Evolutionary conservation across 2,113 vertebrate genomes (phyloP), one percentile per base, ranked within the genome.

Genomic region (Pseudopipra pipra): DNA sequence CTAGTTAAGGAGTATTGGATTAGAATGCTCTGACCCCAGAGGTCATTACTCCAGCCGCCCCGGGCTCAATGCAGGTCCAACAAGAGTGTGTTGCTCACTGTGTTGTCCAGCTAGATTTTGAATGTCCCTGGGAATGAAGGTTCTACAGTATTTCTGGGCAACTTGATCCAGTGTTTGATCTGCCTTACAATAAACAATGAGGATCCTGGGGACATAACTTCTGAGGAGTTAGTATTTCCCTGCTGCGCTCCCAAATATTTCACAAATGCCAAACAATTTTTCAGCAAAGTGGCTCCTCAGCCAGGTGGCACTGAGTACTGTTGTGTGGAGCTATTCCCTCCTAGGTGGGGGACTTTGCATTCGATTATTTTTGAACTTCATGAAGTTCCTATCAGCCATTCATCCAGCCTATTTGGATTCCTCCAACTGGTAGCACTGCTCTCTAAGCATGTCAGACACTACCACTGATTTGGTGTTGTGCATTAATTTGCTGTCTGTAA

Each of bases 1-100:
- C 11, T n/a, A 3, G 1, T 1, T 9, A 44, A 44, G 21, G 49
- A 44, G 27, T 3, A 5, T 3, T 8, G 65, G 43, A 39, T 22
- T 21, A 1, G 59, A 17, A 33, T n/a, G 37, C 44, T 44, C 67
- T 44, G 61, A 35, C 6, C 39, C 24, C 10, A 18, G 41, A 14
- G 19, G 7, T 27, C 17, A 2, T 66, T 22, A 30, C 37, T 82
- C 8, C 28, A 22, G 46, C 25, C 46, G 25, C 25, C 11, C 9
- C 0, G 11, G 3, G 13, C 66, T 54, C n/a, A 37, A 35, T 65
- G 41, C 62, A 61, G 21, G 11, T 74, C 2, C 6, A 35, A 24
- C 16, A 11, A 9, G 59, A 54, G 22, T 1, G 28, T 5, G 25
- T 23, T 63, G 55, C 33, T 70, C 63, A 5, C 31, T 1, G 3